Evolutionary conservation across 2,888 invertebrate genomes (phyloP).

Genomic region (Aethes cnicana): DNA sequence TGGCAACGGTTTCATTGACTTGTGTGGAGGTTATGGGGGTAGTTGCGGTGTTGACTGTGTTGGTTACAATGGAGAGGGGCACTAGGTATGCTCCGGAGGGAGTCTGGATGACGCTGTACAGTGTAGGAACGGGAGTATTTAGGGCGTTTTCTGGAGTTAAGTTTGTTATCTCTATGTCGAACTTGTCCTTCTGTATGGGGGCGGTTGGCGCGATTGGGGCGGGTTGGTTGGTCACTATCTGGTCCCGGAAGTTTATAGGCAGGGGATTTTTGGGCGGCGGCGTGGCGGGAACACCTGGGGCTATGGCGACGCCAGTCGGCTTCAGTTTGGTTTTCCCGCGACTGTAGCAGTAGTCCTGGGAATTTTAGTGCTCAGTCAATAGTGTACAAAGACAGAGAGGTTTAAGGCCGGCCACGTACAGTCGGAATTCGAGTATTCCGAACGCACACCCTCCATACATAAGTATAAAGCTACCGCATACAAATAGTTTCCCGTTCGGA

Average conservation of each 20-base stretch:
- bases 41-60: constrained; percentile 39
- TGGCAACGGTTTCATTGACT: constrained; percentile 3
- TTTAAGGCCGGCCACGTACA: no score
- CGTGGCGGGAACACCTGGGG: constrained; percentile 33
- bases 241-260: constrained; percentile 54
- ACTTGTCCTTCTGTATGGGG: constrained; percentile 33
- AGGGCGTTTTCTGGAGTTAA: background rate
- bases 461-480: no score
- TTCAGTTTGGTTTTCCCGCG: no score
- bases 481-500: no score
- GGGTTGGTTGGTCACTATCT: constrained; percentile 36
- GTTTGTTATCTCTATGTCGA: constrained; percentile 36
- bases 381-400: no score
- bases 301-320: no score
- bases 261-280: constrained; percentile 47
- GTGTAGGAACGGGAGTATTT: background rate
- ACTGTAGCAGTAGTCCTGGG: no score
- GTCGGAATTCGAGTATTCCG: no score
- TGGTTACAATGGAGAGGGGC: constrained; percentile 44
- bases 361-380: no score
- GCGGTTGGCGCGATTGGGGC: constrained; percentile 21
- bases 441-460: no score
- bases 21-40: constrained; percentile 39
- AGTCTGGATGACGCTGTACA: constrained; percentile 50
- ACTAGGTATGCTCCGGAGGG: constrained; percentile 48